A percentile compares a stretch with the other conserved stretches of the same genome.
Evolutionary conservation across 1,140 invertebrate genomes (phyloP).

Genomic region (Nephila pilipes): DNA sequence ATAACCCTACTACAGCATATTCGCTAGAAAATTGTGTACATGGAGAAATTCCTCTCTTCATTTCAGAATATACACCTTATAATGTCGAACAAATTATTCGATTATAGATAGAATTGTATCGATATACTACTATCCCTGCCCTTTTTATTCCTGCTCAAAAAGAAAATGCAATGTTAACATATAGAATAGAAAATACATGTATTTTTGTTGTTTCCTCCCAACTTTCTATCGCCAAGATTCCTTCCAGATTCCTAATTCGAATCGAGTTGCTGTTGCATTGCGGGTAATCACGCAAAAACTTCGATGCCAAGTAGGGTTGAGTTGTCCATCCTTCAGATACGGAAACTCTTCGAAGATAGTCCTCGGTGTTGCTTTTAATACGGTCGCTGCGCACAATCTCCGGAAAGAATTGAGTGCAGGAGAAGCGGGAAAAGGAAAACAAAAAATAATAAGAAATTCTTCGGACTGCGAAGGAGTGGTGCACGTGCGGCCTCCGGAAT

Average conservation of each 20-base stretch:
- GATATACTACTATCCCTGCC: too few species aligned
- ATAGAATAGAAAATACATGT: too few species aligned
- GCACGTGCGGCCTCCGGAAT: constrained; percentile 13
- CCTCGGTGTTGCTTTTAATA: constrained; percentile 31
- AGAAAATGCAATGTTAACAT: too few species aligned
- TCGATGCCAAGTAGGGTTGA: constrained; percentile 6
- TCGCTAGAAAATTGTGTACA: too few species aligned
- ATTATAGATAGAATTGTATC: too few species aligned
- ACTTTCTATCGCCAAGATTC: background rate
- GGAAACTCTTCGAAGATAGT: constrained; percentile 15
- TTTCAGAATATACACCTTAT: too few species aligned
- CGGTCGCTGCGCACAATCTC: constrained; percentile 39
- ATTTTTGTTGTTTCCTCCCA: background rate
- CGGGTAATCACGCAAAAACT: background rate
- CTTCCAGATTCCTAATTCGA: background rate
- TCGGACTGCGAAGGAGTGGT: background rate
- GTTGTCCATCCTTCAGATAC: constrained; percentile 9
- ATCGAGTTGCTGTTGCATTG: background rate
- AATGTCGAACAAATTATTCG: too few species aligned
- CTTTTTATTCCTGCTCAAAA: too few species aligned
- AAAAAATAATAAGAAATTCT: background rate
- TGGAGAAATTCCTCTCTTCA: too few species aligned
- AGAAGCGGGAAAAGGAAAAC: background rate
- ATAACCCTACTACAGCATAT: too few species aligned
- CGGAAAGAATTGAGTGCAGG: constrained; percentile 4